Conservation (phyloP, 2,113 vertebrate species). For the Spea bombifrons region DNA sequence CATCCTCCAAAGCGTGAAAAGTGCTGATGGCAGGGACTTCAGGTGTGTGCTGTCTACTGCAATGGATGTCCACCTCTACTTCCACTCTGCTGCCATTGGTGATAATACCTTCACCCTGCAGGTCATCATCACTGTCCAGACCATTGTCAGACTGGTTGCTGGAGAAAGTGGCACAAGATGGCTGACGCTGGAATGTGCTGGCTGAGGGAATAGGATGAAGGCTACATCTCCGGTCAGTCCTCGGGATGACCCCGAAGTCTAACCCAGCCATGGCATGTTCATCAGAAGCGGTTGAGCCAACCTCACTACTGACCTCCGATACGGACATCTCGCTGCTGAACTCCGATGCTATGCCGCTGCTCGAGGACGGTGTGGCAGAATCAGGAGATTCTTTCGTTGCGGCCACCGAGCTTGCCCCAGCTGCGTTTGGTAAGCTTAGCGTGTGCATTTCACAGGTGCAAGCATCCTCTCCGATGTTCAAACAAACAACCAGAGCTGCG, state of each 20-base stretch:
- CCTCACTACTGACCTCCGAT: slow-evolving; percentile 94
- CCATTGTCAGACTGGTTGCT: slow-evolving; percentile 95
- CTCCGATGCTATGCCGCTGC: slow-evolving; percentile 85
- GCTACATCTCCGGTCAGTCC: slow-evolving; percentile 86
- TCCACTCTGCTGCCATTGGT: slow-evolving; percentile 92
- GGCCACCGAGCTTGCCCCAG: slow-evolving; percentile 60
- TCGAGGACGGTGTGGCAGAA: slow-evolving; percentile 77
- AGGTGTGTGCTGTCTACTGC: slow-evolving; percentile 72
- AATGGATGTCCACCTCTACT: slow-evolving; percentile 95
- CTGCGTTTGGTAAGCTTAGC: slow-evolving; percentile 63
- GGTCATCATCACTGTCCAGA: slow-evolving; percentile 91
- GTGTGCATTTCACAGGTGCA: slow-evolving; percentile 83
- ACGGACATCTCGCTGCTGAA: slow-evolving; percentile 89
- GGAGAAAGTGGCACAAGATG: slow-evolving; percentile 85
- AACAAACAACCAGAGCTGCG: slow-evolving; percentile 80
- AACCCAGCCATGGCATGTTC: slow-evolving; percentile 74
- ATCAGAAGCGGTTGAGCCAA: slow-evolving; percentile 91
- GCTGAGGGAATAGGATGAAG: slow-evolving; percentile 77
- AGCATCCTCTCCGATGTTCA: slow-evolving; percentile 81
- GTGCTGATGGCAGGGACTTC: slow-evolving; percentile 52
- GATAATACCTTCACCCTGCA: slow-evolving; percentile 85
- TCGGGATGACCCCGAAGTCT: slow-evolving; percentile 59
- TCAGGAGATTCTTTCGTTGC: slow-evolving; percentile 65
- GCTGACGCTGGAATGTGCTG: slow-evolving; percentile 84
- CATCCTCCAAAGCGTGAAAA: slow-evolving; percentile 59